Evolutionary conservation across 1,140 invertebrate species (phyloP).

Genomic region (Bombus affinis): DNA sequence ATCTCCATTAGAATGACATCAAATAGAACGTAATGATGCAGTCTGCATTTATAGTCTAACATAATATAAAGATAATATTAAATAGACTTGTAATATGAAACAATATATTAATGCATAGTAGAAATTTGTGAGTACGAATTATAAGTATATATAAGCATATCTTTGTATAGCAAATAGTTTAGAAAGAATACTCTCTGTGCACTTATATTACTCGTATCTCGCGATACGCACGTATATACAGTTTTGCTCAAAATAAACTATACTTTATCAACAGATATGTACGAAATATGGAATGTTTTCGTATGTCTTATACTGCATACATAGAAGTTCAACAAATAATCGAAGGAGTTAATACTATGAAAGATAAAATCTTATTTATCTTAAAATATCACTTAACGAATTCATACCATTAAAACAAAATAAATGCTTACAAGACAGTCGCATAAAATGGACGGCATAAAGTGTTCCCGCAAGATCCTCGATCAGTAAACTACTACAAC

Average conservation of each 20-base stretch:
- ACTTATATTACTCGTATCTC: neutral
- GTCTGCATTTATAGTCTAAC: conserved; percentile 26
- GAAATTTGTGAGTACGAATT: conserved; percentile 1
- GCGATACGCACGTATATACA: neutral
- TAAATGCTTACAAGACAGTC: conserved; percentile 73
- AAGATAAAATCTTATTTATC: conserved; percentile 42
- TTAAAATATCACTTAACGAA: conserved; percentile 11
- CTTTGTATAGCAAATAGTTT: neutral
- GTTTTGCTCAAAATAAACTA: conserved; percentile 8
- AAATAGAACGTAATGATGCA: conserved; percentile 19
- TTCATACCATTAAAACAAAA: conserved; percentile 34
- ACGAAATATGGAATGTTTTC: conserved; percentile 51
- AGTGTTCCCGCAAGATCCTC: conserved; percentile 80
- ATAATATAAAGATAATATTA: conserved; percentile 23
- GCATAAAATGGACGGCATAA: conserved; percentile 77
- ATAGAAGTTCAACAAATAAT: conserved; percentile 14
- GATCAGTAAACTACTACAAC: conserved; percentile 64
- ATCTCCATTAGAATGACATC: neutral
- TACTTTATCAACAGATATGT: neutral
- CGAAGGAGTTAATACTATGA: conserved; percentile 14
- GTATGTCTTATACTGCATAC: conserved; percentile 6
- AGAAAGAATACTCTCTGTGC: conserved; percentile 28
- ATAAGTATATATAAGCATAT: conserved; percentile 12
- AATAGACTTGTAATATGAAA: conserved; percentile 13
- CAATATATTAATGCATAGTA: conserved; percentile 10